These are phyloP conservation scores for Rhogogaster chlorosoma DNA, from an alignment of 2,888 invertebrate genomes.

Conservation along the genomic window DNA sequence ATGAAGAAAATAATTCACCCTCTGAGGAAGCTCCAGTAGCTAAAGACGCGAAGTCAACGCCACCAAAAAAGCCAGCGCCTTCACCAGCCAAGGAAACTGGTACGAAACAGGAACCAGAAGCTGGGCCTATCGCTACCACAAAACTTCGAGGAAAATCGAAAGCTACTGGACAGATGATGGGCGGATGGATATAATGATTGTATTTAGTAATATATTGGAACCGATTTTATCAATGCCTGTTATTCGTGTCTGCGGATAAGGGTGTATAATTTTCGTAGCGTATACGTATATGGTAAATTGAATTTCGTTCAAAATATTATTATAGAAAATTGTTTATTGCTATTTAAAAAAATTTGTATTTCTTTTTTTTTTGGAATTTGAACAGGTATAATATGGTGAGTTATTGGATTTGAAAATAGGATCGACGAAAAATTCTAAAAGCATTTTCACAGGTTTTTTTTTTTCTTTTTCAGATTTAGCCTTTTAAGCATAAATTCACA, in stretches of 20 bases:
- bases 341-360: neutral
- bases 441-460: neutral
- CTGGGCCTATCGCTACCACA: slow-evolving; percentile 77
- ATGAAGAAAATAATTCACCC: slow-evolving; percentile 38
- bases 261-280: too few species aligned
- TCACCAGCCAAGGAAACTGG: neutral
- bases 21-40: slow-evolving; percentile 55
- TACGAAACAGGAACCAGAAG: slow-evolving; percentile 53
- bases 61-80: neutral
- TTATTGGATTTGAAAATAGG: neutral
- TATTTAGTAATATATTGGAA: neutral
- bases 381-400: neutral
- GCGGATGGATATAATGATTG: slow-evolving; percentile 86
- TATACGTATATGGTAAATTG: neutral
- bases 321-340: neutral
- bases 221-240: neutral
- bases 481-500: neutral
- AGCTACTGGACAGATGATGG: slow-evolving; percentile 86
- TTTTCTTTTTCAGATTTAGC: neutral
- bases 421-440: neutral
- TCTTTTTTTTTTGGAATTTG: neutral
- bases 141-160: slow-evolving; percentile 83
- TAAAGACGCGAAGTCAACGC: neutral
- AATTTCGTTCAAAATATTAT: neutral
- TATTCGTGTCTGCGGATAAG: neutral